Conservation (phyloP, 2,888 invertebrate species). For the Cotesia congregata region DNA sequence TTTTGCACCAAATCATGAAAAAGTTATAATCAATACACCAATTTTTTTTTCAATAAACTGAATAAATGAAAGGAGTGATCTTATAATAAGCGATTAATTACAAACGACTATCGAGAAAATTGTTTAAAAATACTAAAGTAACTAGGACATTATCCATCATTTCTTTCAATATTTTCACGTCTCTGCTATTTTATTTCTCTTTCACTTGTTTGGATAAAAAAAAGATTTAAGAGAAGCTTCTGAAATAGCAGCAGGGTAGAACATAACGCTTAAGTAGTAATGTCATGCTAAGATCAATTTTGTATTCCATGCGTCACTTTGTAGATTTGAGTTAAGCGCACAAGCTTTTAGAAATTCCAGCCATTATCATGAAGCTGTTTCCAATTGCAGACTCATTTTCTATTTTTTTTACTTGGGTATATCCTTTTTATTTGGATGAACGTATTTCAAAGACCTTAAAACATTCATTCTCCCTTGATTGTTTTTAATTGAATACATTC, state of each 20-base stretch:
- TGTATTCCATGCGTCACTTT: slow-evolving; percentile 65
- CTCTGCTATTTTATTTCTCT: neutral
- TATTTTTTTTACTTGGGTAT: neutral
- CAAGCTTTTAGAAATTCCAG: slow-evolving; percentile 63
- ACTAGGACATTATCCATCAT: neutral
- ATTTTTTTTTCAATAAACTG: too few species aligned
- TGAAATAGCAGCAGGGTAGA: slow-evolving; percentile 41
- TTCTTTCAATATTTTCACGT: neutral
- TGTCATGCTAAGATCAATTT: slow-evolving; percentile 66
- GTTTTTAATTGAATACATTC: too few species aligned
- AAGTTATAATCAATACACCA: too few species aligned
- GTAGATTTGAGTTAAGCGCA: slow-evolving; percentile 60
- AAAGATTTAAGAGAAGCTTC: slow-evolving; percentile 30
- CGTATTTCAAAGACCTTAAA: neutral
- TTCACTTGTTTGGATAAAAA: slow-evolving; percentile 16
- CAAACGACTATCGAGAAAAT: neutral
- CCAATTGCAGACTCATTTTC: slow-evolving; percentile 35
- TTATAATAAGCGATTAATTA: too few species aligned
- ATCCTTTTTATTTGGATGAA: neutral
- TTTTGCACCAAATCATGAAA: too few species aligned
- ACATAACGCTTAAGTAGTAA: slow-evolving; percentile 52
- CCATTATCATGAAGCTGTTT: slow-evolving; percentile 58
- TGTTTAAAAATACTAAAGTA: neutral
- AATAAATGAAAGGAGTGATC: too few species aligned
- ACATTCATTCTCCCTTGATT: too few species aligned